Conservation (phyloP, 2,797 vertebrate genomes). For the Lepilemur ruficaudatus region DNA sequence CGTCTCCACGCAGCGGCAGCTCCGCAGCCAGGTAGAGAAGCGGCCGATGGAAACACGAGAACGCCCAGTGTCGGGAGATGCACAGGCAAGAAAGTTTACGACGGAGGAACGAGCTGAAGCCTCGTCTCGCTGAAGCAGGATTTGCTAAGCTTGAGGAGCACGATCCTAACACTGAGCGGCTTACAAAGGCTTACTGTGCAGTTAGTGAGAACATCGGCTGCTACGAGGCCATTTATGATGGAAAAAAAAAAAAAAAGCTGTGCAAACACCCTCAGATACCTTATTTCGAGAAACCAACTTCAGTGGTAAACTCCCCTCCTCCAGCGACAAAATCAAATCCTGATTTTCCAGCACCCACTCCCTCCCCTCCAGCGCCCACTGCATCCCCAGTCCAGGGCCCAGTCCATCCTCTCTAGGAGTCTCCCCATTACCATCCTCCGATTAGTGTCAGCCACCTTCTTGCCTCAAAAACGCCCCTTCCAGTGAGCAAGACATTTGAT, state of each 20-base stretch:
- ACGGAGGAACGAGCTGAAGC: not conserved
- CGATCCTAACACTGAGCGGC: not conserved
- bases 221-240: not conserved
- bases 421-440: too few relatives aligned
- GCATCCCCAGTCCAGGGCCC: too few relatives aligned
- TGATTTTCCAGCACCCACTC: not conserved
- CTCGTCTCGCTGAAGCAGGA: not conserved
- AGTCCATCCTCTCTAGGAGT: not conserved
- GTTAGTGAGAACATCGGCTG: not conserved
- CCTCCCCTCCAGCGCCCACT: too few relatives aligned
- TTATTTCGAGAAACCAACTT: not conserved
- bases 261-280: not conserved
- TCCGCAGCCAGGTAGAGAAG: too few relatives aligned
- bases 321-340: not conserved
- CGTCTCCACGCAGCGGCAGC: rapidly evolving
- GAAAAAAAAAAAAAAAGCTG: not conserved
- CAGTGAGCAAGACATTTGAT: not conserved
- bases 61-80: not conserved
- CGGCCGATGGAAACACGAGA: not conserved
- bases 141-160: not conserved
- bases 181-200: not conserved
- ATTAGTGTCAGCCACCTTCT: not conserved
- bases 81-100: not conserved
- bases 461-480: not conserved
- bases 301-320: not conserved